phyloP scores from a whole-genome alignment of 2,888 invertebrate genomes.

The Leptinotarsa rubiginosa region DNA sequence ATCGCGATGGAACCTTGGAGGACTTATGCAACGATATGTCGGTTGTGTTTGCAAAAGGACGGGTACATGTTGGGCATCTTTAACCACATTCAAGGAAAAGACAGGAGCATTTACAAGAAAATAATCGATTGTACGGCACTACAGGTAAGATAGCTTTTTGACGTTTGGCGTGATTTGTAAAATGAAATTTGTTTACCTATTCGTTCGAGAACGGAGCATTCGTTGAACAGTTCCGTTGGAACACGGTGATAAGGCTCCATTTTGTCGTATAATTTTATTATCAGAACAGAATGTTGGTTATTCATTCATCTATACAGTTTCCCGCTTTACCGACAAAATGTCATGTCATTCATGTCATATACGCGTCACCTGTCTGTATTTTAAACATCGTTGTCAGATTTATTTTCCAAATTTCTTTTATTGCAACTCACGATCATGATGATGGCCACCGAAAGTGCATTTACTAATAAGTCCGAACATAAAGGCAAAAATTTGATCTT shows the following conservation, averaged over 20 bases:
- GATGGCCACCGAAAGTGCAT: too few relatives aligned
- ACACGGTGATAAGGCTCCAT: neutral
- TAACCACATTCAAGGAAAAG: constrained; percentile 68
- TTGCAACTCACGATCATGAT: neutral
- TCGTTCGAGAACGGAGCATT: too few relatives aligned
- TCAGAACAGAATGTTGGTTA: neutral
- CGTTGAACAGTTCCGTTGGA: neutral
- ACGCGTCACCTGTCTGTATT: constrained; percentile 9
- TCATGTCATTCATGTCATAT: constrained; percentile 1
- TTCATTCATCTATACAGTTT: constrained; percentile 20
- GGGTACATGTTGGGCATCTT: constrained; percentile 75
- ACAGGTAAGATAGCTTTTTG: constrained; percentile 60
- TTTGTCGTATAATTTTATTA: neutral
- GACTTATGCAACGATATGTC: constrained; percentile 75
- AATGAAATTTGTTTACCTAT: neutral
- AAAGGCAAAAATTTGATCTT: too few relatives aligned
- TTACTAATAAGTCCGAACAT: too few relatives aligned
- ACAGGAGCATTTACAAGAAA: constrained; percentile 66
- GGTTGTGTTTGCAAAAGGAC: constrained; percentile 75
- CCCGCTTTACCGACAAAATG: constrained; percentile 33
- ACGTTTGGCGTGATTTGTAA: constrained; percentile 20
- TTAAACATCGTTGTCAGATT: neutral
- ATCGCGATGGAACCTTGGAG: constrained; percentile 65
- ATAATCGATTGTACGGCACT: constrained; percentile 66
- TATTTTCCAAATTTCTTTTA: neutral